Conservation (phyloP, 2,888 invertebrate genomes). For the Troides oblongomaculatus region DNA sequence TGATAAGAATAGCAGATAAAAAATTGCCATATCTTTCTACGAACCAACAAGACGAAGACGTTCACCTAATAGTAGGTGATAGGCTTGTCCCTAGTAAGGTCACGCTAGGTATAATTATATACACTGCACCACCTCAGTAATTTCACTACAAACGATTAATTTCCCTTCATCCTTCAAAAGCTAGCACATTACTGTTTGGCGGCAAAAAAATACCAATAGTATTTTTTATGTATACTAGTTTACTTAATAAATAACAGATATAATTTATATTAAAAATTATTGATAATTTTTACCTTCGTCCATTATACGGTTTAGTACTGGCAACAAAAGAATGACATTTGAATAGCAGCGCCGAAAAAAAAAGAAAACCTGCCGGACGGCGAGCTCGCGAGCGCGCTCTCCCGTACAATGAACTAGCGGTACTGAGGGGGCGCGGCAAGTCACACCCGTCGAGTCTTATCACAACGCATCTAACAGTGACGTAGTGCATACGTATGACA, state of each 20-base stretch:
- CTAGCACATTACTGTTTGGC: too few relatives aligned
- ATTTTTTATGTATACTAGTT: neutral
- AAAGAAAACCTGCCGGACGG: slow-evolving; percentile 36
- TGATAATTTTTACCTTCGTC: slow-evolving; percentile 42
- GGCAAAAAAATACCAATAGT: too few relatives aligned
- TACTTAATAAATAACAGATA: neutral
- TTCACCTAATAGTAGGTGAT: too few relatives aligned
- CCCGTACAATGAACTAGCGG: slow-evolving; percentile 39
- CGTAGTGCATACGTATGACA: slow-evolving; percentile 29
- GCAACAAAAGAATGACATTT: slow-evolving; percentile 25
- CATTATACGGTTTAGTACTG: slow-evolving; percentile 38
- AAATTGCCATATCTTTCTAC: neutral
- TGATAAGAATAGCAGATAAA: neutral
- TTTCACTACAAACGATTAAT: too few relatives aligned
- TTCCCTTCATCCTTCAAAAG: too few relatives aligned
- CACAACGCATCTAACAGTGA: slow-evolving; percentile 36
- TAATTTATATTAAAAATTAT: neutral
- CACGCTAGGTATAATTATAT: too few relatives aligned
- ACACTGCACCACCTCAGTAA: too few relatives aligned
- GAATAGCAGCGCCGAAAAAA: slow-evolving; percentile 14
- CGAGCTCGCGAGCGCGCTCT: slow-evolving; percentile 38
- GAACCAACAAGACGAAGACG: too few relatives aligned
- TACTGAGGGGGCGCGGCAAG: slow-evolving; percentile 54
- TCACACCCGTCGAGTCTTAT: slow-evolving; percentile 53
- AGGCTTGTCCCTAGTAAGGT: too few relatives aligned